These are phyloP conservation scores for Artibeus jamaicensis DNA, from an alignment of 2,797 vertebrate genomes.

Conservation along the genomic window DNA sequence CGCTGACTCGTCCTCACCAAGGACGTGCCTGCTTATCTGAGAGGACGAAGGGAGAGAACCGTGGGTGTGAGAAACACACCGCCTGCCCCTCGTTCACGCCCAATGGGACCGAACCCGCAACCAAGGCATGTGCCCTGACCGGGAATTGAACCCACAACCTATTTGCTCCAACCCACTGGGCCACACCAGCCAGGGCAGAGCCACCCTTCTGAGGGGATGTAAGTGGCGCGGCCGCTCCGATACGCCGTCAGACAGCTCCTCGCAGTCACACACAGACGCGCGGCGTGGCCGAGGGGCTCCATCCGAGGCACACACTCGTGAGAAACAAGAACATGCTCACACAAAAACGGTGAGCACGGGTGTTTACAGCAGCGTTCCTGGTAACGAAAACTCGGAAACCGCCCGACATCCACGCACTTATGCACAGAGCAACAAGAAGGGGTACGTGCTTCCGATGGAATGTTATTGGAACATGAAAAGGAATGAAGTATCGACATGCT, in stretches of 20 bases:
- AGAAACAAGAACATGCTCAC: neutral
- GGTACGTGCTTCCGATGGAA: neutral
- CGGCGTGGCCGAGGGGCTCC: neutral
- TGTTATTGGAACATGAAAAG: neutral
- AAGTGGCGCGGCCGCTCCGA: neutral
- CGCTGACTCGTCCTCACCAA: too few species aligned
- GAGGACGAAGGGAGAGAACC: too few species aligned
- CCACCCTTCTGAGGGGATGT: too few species aligned
- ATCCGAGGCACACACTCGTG: neutral
- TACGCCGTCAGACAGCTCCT: neutral
- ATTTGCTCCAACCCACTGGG: too few species aligned
- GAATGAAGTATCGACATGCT: neutral
- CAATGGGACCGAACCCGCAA: too few species aligned
- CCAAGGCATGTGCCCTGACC: too few species aligned
- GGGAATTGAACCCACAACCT: too few species aligned
- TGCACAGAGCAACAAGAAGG: neutral
- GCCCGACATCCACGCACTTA: neutral
- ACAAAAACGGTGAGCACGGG: neutral
- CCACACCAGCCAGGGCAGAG: too few species aligned
- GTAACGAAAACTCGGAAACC: neutral
- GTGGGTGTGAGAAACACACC: too few species aligned
- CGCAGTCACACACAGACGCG: neutral
- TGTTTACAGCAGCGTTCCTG: neutral
- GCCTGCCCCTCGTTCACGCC: too few species aligned
- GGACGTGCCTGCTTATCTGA: too few species aligned